A percentile compares a stretch with the other conserved stretches of the same genome.
Evolutionary conservation across 92 coral and sea anemone species (phyloP).

Genomic region (Parazoanthus atlanticus): DNA sequence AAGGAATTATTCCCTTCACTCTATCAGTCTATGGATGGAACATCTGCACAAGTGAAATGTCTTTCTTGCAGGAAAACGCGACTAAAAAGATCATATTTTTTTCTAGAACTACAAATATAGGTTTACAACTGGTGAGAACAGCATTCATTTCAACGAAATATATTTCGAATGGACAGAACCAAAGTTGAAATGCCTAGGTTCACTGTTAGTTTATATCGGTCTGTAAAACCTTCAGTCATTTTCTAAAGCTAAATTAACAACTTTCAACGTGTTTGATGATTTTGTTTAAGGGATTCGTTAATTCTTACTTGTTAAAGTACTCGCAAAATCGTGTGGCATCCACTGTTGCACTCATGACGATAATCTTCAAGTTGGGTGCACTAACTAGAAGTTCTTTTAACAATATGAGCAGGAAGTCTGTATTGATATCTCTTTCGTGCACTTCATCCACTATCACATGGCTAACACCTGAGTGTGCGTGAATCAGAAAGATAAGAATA

Average conservation of each 20-base stretch:
- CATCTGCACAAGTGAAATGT: neutral
- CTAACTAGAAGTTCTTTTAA: constrained; percentile 69
- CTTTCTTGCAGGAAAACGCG: neutral
- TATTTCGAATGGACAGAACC: too few species aligned
- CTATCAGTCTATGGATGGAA: neutral
- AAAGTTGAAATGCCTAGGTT: too few species aligned
- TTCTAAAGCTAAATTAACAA: too few species aligned
- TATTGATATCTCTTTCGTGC: constrained; percentile 93
- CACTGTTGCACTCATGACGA: constrained; percentile 97
- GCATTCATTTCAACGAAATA: too few species aligned
- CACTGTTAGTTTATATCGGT: too few species aligned
- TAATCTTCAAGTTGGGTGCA: constrained; percentile 62
- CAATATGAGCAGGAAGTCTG: constrained; percentile 91
- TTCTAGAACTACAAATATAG: too few species aligned
- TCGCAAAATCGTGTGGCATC: constrained; percentile 84
- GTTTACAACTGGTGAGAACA: too few species aligned
- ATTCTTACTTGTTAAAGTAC: constrained; percentile 79
- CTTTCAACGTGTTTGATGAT: neutral
- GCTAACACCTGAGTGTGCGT: constrained; percentile 72
- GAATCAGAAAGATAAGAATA: neutral
- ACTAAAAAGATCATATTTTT: too few species aligned
- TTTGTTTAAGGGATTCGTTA: neutral
- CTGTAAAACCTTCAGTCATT: too few species aligned
- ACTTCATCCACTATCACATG: constrained; percentile 97
- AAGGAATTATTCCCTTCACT: neutral